Conservation (phyloP, 2,888 invertebrate genomes). For the Willowsia nigromaculata region DNA sequence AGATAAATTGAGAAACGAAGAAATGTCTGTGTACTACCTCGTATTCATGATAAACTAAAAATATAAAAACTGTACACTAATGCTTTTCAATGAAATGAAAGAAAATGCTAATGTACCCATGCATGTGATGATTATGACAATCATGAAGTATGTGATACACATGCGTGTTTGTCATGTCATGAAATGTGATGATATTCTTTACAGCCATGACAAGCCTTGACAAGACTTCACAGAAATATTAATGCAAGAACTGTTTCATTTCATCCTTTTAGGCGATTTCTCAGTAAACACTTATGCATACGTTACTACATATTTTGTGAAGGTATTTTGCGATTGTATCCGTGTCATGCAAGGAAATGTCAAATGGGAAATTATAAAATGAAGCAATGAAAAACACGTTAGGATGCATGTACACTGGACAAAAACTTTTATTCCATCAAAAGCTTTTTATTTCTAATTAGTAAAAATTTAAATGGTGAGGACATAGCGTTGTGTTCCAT, state of each 20-base stretch:
- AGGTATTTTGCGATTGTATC: too few relatives aligned
- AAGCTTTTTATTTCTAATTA: too few relatives aligned
- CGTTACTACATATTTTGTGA: not conserved
- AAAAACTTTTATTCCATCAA: too few relatives aligned
- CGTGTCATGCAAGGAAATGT: too few relatives aligned
- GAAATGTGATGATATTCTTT: slow-evolving; percentile 8
- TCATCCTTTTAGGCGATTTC: not conserved
- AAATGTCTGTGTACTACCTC: not conserved
- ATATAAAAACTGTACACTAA: not conserved
- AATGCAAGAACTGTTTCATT: not conserved
- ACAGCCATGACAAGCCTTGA: slow-evolving; percentile 42
- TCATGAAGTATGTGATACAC: slow-evolving; percentile 24
- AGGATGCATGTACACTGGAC: too few relatives aligned
- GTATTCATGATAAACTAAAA: not conserved
- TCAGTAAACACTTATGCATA: not conserved
- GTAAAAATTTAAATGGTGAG: too few relatives aligned
- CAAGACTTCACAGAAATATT: not conserved
- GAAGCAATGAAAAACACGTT: too few relatives aligned
- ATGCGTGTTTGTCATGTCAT: slow-evolving; percentile 45
- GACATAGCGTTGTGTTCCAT: too few relatives aligned
- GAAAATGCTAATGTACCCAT: slow-evolving; percentile 35
- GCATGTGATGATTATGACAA: slow-evolving; percentile 33
- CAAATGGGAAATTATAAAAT: too few relatives aligned
- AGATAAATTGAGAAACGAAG: slow-evolving; percentile 35
- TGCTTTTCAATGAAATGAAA: slow-evolving; percentile 39